These are phyloP conservation scores for Blomia tropicalis DNA, from an alignment of 2,888 invertebrate species.

Conservation along the genomic window DNA sequence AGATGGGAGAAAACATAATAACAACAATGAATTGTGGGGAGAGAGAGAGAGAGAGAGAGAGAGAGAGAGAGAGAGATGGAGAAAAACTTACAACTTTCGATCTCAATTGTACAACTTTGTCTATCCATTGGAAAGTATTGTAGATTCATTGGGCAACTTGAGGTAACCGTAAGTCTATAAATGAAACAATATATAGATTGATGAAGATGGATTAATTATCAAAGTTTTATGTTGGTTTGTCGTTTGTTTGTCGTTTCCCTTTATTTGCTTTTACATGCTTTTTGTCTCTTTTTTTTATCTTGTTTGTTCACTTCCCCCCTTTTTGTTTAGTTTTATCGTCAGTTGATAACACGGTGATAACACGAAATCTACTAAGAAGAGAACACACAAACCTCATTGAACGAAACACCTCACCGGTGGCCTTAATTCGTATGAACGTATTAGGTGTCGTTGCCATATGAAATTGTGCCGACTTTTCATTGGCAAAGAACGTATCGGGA, in stretches of 20 bases:
- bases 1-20: too few relatives aligned
- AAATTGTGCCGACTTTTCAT: slow-evolving; percentile 99
- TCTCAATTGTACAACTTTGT: slow-evolving; percentile 81
- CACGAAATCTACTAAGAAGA: background rate
- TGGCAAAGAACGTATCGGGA: slow-evolving; percentile 98
- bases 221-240: background rate
- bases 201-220: background rate
- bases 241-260: too few relatives aligned
- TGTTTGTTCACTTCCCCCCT: too few relatives aligned
- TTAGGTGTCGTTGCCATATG: slow-evolving; percentile 99
- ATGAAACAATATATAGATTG: background rate
- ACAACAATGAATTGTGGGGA: too few relatives aligned
- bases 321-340: too few relatives aligned
- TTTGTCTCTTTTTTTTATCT: too few relatives aligned
- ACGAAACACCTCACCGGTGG: slow-evolving; percentile 81
- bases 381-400: slow-evolving; percentile 65
- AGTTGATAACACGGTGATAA: background rate
- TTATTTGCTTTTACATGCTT: too few relatives aligned
- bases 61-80: too few relatives aligned
- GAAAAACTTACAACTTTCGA: slow-evolving; percentile 86
- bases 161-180: slow-evolving; percentile 73
- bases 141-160: slow-evolving; percentile 87
- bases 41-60: too few relatives aligned
- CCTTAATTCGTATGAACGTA: slow-evolving; percentile 91
- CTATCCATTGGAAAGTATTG: slow-evolving; percentile 93